phyloP scores from a whole-genome alignment of 1,140 invertebrate genomes.

The Agraylea sexmaculata region DNA sequence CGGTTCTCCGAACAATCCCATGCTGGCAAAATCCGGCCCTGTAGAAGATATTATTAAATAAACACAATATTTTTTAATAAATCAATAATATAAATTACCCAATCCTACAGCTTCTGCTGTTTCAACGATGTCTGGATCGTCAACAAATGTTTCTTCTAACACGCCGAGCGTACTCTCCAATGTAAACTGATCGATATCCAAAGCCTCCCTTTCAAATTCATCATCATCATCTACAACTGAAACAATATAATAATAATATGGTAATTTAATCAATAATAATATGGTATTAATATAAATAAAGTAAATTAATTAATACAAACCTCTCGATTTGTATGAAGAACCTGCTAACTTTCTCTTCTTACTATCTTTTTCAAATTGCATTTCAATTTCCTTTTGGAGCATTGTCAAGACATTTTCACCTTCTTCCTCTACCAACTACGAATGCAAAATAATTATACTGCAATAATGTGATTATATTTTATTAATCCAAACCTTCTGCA shows the following conservation, averaged over 20 bases:
- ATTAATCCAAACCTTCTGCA: slow-evolving; percentile 49
- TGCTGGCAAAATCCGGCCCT: slow-evolving; percentile 18
- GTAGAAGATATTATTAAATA: background rate
- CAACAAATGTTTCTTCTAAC: slow-evolving; percentile 14
- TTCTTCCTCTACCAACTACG: slow-evolving; percentile 51
- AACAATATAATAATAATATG: background rate
- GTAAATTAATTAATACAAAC: background rate
- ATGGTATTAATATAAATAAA: slow-evolving; percentile 3
- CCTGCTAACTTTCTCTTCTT: slow-evolving; percentile 29
- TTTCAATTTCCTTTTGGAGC: slow-evolving; percentile 62
- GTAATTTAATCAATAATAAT: background rate
- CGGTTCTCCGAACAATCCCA: slow-evolving; percentile 13
- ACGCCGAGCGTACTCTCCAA: slow-evolving; percentile 15
- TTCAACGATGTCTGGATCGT: slow-evolving; percentile 11
- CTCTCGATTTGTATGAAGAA: slow-evolving; percentile 4
- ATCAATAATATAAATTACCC: slow-evolving; percentile 5
- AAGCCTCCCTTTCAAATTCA: slow-evolving; percentile 8
- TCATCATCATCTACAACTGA: background rate
- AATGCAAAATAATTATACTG: too few species aligned
- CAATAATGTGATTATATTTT: background rate
- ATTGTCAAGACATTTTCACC: slow-evolving; percentile 53
- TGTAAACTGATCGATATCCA: slow-evolving; percentile 15
- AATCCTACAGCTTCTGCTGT: slow-evolving; percentile 8
- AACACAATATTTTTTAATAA: background rate
- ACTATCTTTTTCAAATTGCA: slow-evolving; percentile 54